phyloP scores from a whole-genome alignment of 2,888 invertebrate species.

The Epinotia bilunana region DNA sequence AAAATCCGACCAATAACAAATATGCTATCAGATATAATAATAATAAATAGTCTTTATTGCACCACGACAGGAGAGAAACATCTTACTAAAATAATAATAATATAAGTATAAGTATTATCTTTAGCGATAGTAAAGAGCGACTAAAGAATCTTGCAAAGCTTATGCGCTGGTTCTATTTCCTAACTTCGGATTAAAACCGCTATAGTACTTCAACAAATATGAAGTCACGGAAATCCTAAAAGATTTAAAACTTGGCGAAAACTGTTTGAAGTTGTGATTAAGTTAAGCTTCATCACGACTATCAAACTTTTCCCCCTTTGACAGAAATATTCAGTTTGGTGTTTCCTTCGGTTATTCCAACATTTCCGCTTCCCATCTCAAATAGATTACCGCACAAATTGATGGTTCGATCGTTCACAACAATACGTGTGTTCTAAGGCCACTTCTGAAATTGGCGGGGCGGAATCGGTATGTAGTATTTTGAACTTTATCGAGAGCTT shows the following conservation, averaged over 20 bases:
- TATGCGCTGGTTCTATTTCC: neutral
- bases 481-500: no score
- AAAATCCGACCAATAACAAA: no score
- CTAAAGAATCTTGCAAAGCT: neutral
- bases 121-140: neutral
- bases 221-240: neutral
- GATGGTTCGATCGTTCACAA: constrained; percentile 36
- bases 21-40: no score
- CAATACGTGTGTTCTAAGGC: constrained; percentile 38
- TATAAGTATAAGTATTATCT: no score
- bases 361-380: constrained; percentile 35
- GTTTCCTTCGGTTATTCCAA: constrained; percentile 8
- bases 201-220: neutral
- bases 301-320: constrained; percentile 1
- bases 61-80: no score
- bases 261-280: constrained; percentile 1
- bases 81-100: no score
- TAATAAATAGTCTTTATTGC: no score
- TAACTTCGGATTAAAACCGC: neutral
- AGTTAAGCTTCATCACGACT: constrained; percentile 9
- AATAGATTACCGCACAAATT: constrained; percentile 42
- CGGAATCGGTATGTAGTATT: no score
- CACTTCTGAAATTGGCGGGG: no score
- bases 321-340: constrained; percentile 2
- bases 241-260: neutral